Conservation (phyloP, 2,888 invertebrate genomes). For the Heliothis peltigera region DNA sequence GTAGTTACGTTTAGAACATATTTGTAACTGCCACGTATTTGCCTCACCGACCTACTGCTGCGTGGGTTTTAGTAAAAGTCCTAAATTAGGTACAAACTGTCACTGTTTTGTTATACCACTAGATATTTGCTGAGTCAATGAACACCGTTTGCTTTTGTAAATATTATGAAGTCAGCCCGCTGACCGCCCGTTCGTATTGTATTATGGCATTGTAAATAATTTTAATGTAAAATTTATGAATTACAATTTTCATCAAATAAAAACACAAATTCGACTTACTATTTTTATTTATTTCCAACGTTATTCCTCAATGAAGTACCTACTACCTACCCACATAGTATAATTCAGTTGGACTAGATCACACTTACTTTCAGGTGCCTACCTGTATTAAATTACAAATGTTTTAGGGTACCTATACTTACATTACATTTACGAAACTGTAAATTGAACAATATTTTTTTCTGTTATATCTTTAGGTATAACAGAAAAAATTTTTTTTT, state of each 20-base stretch:
- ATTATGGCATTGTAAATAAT: conserved; percentile 87
- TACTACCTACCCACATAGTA: too few relatives aligned
- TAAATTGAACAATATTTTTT: too few relatives aligned
- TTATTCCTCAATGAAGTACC: not conserved
- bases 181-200: conserved; percentile 76
- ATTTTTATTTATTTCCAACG: conserved; percentile 37
- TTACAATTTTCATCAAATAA: conserved; percentile 89
- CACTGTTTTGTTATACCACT: conserved; percentile 27
- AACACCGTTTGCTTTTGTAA: conserved; percentile 80
- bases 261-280: conserved; percentile 81
- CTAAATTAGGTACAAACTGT: conserved; percentile 11
- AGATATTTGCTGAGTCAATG: conserved; percentile 47
- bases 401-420: too few relatives aligned
- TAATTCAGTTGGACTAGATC: too few relatives aligned
- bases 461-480: too few relatives aligned
- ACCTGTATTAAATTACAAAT: too few relatives aligned
- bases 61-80: conserved; percentile 20
- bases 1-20: conserved; percentile 45
- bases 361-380: too few relatives aligned
- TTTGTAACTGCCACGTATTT: conserved; percentile 45
- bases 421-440: too few relatives aligned
- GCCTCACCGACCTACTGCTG: conserved; percentile 20
- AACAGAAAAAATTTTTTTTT: too few relatives aligned
- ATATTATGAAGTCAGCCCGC: conserved; percentile 74
- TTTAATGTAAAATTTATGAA: conserved; percentile 88